Evolutionary conservation across 2,888 invertebrate genomes (phyloP).

Genomic region (Cerceris rybyensis): DNA sequence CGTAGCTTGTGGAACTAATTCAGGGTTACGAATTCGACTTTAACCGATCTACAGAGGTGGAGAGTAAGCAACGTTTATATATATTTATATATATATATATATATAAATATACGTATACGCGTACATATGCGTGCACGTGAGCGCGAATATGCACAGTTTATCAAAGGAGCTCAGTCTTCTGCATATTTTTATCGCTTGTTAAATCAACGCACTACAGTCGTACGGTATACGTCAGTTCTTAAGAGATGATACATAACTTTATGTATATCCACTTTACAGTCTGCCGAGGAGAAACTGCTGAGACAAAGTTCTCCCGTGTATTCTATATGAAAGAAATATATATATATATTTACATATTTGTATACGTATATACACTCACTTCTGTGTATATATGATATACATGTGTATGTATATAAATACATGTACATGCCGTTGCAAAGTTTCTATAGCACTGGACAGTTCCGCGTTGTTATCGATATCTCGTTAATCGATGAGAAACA

Average conservation of each 20-base stretch:
- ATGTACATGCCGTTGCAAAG: constrained; percentile 39
- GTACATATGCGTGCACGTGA: constrained; percentile 27
- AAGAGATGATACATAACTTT: constrained; percentile 52
- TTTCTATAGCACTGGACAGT: constrained; percentile 52
- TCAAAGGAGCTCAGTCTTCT: constrained; percentile 61
- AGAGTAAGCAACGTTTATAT: constrained; percentile 34
- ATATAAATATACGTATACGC: constrained; percentile 6
- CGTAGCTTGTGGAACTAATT: constrained; percentile 39
- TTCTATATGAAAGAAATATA: constrained; percentile 42
- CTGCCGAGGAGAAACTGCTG: constrained; percentile 16
- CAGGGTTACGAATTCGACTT: constrained; percentile 59
- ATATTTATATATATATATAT: constrained; percentile 13
- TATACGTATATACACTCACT: constrained; percentile 11
- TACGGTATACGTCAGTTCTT: constrained; percentile 62
- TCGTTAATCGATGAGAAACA: constrained; percentile 24
- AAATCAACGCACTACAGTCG: constrained; percentile 55
- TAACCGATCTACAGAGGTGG: constrained; percentile 39
- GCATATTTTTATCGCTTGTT: constrained; percentile 67
- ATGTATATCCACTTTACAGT: constrained; percentile 48
- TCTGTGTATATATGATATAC: constrained; percentile 24
- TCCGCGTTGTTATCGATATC: constrained; percentile 26
- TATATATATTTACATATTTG: constrained; percentile 26
- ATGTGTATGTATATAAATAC: constrained; percentile 20
- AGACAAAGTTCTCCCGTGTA: constrained; percentile 35
- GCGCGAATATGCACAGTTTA: constrained; percentile 27